phyloP scores from a whole-genome alignment of 2,888 invertebrate species.

The Agapetus fuscipes region DNA sequence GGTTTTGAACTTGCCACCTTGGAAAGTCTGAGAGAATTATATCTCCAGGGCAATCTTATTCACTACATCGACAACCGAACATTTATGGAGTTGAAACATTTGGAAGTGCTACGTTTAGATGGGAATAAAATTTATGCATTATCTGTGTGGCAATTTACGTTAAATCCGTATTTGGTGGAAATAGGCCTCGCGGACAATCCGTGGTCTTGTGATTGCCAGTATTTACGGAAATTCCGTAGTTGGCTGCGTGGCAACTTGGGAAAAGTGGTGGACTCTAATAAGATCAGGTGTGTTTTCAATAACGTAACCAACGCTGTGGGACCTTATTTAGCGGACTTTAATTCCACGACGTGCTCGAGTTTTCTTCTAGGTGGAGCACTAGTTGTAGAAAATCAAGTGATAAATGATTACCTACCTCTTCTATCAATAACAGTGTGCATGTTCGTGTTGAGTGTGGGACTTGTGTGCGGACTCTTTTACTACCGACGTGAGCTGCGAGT shows the following conservation, averaged over 20 bases:
- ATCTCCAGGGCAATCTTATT: conserved; percentile 79
- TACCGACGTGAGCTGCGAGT: conserved; percentile 73
- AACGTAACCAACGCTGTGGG: conserved; percentile 62
- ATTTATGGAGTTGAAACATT: conserved; percentile 67
- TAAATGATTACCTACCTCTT: conserved; percentile 73
- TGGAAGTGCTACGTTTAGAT: conserved; percentile 77
- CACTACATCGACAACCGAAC: conserved; percentile 76
- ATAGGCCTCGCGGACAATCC: conserved; percentile 75
- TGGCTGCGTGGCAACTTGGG: conserved; percentile 72
- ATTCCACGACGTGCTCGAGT: conserved; percentile 66
- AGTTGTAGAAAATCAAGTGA: conserved; percentile 63
- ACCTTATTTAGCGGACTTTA: conserved; percentile 64
- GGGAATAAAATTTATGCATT: conserved; percentile 75
- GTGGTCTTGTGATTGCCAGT: conserved; percentile 88
- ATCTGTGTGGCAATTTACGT: conserved; percentile 75
- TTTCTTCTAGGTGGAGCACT: conserved; percentile 64
- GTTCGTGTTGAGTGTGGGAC: conserved; percentile 64
- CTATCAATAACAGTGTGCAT: conserved; percentile 68
- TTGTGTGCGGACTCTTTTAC: conserved; percentile 69
- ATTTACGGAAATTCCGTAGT: conserved; percentile 65
- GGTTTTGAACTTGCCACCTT: conserved; percentile 77
- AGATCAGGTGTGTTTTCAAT: conserved; percentile 66
- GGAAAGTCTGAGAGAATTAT: conserved; percentile 74
- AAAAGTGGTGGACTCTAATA: conserved; percentile 70
- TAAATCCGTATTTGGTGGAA: conserved; percentile 80